phyloP scores from a whole-genome alignment of 2,113 vertebrate species.

The Mastomys natalensis region DNA sequence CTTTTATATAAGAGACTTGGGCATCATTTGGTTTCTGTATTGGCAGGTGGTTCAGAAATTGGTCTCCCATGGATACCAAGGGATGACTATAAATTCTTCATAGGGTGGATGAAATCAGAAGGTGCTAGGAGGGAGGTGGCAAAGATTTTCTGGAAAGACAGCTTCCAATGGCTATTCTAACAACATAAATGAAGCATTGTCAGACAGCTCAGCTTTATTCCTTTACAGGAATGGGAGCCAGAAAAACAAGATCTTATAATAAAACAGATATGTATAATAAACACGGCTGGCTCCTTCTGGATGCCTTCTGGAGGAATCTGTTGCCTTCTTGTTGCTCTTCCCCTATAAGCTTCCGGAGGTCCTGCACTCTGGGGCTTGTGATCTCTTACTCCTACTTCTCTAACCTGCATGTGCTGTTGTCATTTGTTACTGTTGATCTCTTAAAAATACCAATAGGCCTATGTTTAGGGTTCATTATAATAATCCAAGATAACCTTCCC shows the following conservation, averaged over 20 bases:
- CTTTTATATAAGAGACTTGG: not conserved
- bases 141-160: slow-evolving; percentile 34
- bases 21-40: not conserved
- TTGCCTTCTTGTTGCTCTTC: not conserved
- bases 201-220: not conserved
- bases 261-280: not conserved
- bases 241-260: not conserved
- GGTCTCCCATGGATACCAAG: not conserved
- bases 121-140: not conserved
- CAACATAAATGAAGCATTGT: not conserved
- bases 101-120: not conserved
- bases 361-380: not conserved
- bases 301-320: not conserved
- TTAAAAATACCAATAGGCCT: not conserved
- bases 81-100: not conserved
- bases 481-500: not conserved
- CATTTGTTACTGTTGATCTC: not conserved
- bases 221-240: not conserved
- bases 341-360: not conserved
- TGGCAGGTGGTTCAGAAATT: not conserved
- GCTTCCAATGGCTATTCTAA: not conserved
- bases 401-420: not conserved
- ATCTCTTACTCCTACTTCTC: not conserved
- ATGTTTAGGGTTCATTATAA: not conserved
- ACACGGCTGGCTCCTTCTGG: not conserved